phyloP scores from a whole-genome alignment of 2,113 vertebrate species.

The Numida meleagris region DNA sequence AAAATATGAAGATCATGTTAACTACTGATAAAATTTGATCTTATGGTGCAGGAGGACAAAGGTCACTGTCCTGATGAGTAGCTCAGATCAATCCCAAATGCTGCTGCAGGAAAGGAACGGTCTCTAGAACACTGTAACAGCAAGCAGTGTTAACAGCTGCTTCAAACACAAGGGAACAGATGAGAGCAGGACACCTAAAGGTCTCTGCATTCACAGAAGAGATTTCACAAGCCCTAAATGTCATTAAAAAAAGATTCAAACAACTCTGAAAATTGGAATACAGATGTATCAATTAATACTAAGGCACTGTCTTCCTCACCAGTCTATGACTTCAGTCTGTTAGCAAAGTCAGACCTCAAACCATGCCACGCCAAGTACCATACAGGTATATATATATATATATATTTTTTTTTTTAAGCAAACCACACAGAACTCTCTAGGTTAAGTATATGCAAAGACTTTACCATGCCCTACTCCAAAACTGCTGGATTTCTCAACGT shows the following conservation, averaged over 20 bases:
- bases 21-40: neutral
- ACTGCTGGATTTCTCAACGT: neutral
- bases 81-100: neutral
- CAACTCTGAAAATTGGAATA: neutral
- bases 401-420: neutral
- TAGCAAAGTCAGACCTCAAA: neutral
- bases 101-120: neutral
- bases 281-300: neutral
- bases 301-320: neutral
- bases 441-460: fast-evolving
- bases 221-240: neutral
- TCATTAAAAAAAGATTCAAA: neutral
- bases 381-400: neutral
- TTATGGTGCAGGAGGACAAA: neutral
- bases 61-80: neutral
- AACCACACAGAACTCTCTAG: neutral
- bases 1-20: neutral
- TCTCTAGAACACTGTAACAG: neutral
- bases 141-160: neutral
- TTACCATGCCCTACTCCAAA: neutral
- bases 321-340: neutral
- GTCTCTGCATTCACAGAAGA: neutral
- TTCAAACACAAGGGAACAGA: neutral
- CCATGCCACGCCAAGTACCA: neutral
- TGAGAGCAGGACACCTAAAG: neutral